Conservation (phyloP, 2,113 vertebrate species). For the Beaufortia kweichowensis region DNA sequence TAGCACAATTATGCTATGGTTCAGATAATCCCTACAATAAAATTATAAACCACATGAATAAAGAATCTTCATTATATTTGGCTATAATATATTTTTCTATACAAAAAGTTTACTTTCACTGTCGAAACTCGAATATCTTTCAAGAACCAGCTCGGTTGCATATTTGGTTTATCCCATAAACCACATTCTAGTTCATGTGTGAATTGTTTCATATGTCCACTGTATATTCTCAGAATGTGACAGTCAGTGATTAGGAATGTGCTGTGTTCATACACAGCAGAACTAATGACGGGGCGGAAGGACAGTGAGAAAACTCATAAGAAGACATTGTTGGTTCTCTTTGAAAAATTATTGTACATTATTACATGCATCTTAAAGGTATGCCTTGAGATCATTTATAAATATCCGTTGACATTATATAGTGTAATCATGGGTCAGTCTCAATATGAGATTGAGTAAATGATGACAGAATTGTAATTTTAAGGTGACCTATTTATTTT, state of each 20-base stretch:
- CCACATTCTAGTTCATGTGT: neutral
- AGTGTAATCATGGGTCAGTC: neutral
- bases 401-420: neutral
- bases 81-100: neutral
- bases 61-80: too few species aligned
- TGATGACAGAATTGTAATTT: neutral
- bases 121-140: too few species aligned
- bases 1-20: neutral
- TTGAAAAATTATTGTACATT: neutral
- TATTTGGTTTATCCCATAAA: conserved; percentile 23
- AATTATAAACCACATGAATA: neutral
- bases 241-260: conserved; percentile 47
- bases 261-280: neutral
- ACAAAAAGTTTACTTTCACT: too few species aligned
- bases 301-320: conserved; percentile 5
- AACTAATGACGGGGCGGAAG: neutral
- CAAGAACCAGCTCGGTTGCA: conserved; percentile 18
- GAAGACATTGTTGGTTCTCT: neutral
- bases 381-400: neutral
- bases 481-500: too few species aligned
- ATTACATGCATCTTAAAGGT: neutral
- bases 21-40: neutral
- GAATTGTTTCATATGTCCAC: neutral
- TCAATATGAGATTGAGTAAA: neutral
- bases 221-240: neutral